Evolutionary conservation across 1,140 invertebrate species (phyloP), one percentile per base, ranked within the genome.

Genomic region (Cyclargus thomasi): DNA sequence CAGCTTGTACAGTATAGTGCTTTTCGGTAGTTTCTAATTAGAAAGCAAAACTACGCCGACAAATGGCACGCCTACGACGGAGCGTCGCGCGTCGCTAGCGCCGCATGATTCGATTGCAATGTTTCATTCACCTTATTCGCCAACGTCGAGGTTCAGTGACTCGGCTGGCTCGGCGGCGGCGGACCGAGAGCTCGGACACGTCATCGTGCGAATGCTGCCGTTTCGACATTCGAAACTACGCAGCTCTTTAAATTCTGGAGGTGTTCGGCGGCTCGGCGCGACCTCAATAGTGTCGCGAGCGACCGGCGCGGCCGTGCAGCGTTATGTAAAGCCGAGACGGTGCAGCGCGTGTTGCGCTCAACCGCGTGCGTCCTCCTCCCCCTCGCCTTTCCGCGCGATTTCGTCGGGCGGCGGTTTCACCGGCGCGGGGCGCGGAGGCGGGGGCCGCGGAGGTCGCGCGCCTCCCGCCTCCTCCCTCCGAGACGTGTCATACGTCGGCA

Each of bases 71-170:
- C 70, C 75, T 75, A 78, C 76, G 73, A 73, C 71, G 79, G 74
- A 77, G 71, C 76, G 72, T 70, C 67, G 22, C 20, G 53, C 69
- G 57, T 74, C 71, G 72, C 68, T 64, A 74, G 73, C 74, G 75
- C 67, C 75, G 77, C 74, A 78, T 75, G 78, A 76, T 82, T 87
- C 83, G 82, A 77, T 80, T 82, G 85, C 84, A 86, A 81, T 78
- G 86, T 86, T 86, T 85, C 85, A 88, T 86, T 86, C 85, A 88
- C 85, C 84, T 86, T 85, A 86, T 87, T 85, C 72, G 83, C 76
- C 74, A 72, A 67, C 81, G 78, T 71, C 78, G 81, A 83, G 83
- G 86, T 89, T 88, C 85, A 86, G 72, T 87, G 85, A 89, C 86
- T 85, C 75, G 77, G 78, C 22, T 76, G 81, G 64, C 83, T 83